phyloP scores from a whole-genome alignment of 1,140 invertebrate genomes.

The Penaeus vannamei region DNA sequence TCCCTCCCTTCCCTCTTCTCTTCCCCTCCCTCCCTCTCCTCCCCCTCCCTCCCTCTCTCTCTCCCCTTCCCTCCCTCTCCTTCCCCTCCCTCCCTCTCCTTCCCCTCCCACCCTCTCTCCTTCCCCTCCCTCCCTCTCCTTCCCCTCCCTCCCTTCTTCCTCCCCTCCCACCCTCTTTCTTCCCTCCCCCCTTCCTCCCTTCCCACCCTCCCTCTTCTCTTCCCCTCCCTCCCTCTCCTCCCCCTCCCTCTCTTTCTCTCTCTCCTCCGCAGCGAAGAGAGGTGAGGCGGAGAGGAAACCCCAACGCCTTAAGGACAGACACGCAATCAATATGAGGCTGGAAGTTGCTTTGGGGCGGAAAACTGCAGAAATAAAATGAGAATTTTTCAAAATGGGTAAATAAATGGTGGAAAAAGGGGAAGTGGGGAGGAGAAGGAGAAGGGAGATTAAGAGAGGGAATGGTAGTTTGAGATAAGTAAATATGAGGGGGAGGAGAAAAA shows the following conservation, averaged over 20 bases:
- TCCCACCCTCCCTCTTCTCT: background rate
- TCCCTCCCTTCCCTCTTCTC: too few relatives aligned
- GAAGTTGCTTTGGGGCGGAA: too few relatives aligned
- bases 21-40: background rate
- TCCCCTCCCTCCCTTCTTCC: background rate
- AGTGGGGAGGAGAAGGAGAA: background rate
- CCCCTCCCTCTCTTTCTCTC: conserved; percentile 7
- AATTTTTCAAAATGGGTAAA: background rate
- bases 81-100: background rate
- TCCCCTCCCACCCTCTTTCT: background rate
- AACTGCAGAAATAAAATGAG: too few relatives aligned
- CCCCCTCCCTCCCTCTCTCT: background rate
- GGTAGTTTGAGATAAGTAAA: background rate
- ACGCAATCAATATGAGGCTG: too few relatives aligned
- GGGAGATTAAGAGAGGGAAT: background rate
- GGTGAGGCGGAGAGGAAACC: too few relatives aligned
- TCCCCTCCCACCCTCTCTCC: background rate
- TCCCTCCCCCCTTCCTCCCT: background rate
- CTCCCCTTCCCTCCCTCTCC: background rate
- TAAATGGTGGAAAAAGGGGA: background rate
- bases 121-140: background rate
- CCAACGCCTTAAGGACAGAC: too few relatives aligned
- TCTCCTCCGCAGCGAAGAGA: background rate
- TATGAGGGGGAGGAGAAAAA: background rate
- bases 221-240: background rate